Conservation (phyloP, 2,797 vertebrate genomes). For the Decapterus maruadsi region DNA sequence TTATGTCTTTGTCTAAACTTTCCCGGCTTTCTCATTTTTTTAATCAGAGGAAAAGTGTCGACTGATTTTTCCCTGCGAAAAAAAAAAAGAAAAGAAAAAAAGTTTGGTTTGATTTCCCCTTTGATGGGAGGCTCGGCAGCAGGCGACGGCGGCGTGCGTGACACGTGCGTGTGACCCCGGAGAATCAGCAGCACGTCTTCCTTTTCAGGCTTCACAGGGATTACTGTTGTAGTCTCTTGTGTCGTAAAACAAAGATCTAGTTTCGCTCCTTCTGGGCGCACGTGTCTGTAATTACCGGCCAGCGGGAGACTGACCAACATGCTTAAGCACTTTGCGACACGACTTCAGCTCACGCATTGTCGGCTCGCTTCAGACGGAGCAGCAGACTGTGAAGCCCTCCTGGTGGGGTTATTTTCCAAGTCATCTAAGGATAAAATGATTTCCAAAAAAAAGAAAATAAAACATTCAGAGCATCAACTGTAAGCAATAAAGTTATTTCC, state of each 20-base stretch:
- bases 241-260: conserved; percentile 13
- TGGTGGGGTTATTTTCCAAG: conserved; percentile 55
- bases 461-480: conserved; percentile 13
- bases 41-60: conserved; percentile 47
- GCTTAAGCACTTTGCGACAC: conserved; percentile 19
- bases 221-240: not conserved
- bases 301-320: conserved; percentile 22
- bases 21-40: conserved; percentile 6
- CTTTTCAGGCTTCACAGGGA: not conserved
- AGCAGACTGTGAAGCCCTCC: conserved; percentile 29
- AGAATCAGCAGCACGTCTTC: conserved; percentile 12
- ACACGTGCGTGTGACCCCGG: conserved; percentile 11
- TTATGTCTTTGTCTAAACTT: conserved; percentile 54
- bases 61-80: conserved; percentile 17
- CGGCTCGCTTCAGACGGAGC: conserved; percentile 26
- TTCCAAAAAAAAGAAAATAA: conserved; percentile 1
- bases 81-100: not conserved
- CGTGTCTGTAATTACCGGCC: conserved; percentile 37
- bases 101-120: conserved; percentile 39
- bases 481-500: conserved; percentile 46
- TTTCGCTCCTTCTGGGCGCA: conserved; percentile 9
- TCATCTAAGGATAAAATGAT: conserved; percentile 55
- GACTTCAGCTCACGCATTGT: conserved; percentile 19
- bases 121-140: conserved; percentile 34
- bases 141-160: conserved; percentile 3